These are phyloP conservation scores for Muricea muricata DNA, from an alignment of 92 coral and sea anemone species.

Conservation along the genomic window DNA sequence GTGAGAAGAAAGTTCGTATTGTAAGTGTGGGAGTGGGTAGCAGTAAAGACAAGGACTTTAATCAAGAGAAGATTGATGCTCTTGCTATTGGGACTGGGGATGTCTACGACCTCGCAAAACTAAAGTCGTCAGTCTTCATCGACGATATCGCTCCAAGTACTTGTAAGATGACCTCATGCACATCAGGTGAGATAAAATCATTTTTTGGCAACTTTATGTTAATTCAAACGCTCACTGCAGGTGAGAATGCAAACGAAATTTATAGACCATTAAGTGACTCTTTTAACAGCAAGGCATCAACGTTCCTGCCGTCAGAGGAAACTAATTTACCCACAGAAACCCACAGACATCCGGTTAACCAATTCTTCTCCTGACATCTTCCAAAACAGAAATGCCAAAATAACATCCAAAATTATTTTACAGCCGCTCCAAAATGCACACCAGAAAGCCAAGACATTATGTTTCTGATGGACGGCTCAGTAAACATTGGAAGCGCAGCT, in stretches of 20 bases:
- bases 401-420: neutral
- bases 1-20: conserved; percentile 17
- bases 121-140: neutral
- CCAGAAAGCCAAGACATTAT: conserved; percentile 39
- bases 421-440: conserved; percentile 32
- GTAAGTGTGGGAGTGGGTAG: conserved; percentile 35
- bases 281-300: too few species aligned
- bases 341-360: too few species aligned
- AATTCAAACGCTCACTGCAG: too few species aligned
- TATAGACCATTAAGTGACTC: too few species aligned
- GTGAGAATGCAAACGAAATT: too few species aligned
- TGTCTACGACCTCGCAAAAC: neutral
- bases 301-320: too few species aligned
- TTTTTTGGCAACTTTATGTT: neutral
- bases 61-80: conserved; percentile 32
- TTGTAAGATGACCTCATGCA: conserved; percentile 26
- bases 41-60: neutral
- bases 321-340: too few species aligned
- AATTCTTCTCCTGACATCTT: too few species aligned
- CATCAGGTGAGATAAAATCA: conserved; percentile 1
- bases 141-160: conserved; percentile 36
- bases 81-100: conserved; percentile 18
- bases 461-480: conserved; percentile 10
- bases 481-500: neutral
- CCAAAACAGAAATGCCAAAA: too few species aligned